Base-by-base conservation (phyloP, 2,888 invertebrate genomes). In the Ochropleura leucogaster region DNA sequence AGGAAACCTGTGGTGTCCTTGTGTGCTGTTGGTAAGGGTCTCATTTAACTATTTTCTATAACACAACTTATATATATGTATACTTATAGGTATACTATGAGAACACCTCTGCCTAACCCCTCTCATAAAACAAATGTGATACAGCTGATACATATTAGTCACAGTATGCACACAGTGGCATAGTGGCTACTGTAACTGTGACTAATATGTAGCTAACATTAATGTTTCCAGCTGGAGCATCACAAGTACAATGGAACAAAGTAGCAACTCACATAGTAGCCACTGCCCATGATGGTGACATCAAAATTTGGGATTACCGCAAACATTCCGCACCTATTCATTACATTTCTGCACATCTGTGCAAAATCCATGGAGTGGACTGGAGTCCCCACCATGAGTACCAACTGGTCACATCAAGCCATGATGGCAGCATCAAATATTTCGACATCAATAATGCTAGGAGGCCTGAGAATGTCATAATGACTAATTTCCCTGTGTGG, bases 231-330 rank as follows among this genome's bases (percentile, higher is more conserved):
- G 98, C 98, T 90, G 98, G 98, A 87, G 99, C 99, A 5, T 98
- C 98, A 3, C 99, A 99, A 96, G 99, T 99, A 1, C 98, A 99
- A 89, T 99, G 99, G 98, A 99, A 99, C 92, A 98, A 98, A 89
- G 97, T 98, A 68, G 98, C 98, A 3, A 97, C 98, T 0, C 97
- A 99, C 92, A 96, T 98, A 82, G 96, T 99, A 83, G 99, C 99
- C 3, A 99, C 99, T 63, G 98, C 99, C 7, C 99, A 99, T 93
- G 99, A 99, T 92, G 99, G 99, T 4, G 99, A 99, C 94, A 97
- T 99, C 6, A 98, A 99, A 93, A 97, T 99, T 84, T 99, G 99
- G 99, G 99, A 99, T 93, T 98, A 98, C 86, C 97, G 99, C 81
- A 99, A 99, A 96, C 97, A 98, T 80, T 97, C 98, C 67, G 97